A percentile compares a stretch with the other conserved stretches of the same genome.
Evolutionary conservation across 2,113 vertebrate genomes (phyloP).

Genomic region (Toxostoma redivivum): DNA sequence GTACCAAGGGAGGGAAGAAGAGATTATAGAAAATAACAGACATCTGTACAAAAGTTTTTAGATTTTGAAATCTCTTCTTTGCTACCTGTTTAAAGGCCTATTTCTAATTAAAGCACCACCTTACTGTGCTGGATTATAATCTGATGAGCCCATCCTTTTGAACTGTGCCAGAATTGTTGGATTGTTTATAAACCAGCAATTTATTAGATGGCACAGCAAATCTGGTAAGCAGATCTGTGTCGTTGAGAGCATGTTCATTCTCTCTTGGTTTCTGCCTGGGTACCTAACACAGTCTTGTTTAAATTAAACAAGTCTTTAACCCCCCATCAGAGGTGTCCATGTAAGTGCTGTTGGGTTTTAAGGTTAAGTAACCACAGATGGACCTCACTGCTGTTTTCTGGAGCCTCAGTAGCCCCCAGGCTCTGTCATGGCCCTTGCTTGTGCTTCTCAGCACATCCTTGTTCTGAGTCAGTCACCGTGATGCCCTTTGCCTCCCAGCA

Average conservation of each 20-base stretch:
- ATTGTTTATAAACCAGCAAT: background rate
- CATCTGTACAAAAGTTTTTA: background rate
- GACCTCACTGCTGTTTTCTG: background rate
- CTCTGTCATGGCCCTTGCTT: background rate
- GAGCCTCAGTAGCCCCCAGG: background rate
- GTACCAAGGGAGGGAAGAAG: background rate
- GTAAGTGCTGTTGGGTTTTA: background rate
- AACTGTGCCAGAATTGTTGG: background rate
- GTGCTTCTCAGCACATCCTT: background rate
- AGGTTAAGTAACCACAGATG: background rate
- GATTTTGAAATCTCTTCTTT: background rate
- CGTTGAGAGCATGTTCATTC: background rate
- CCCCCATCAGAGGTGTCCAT: background rate
- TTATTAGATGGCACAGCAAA: background rate
- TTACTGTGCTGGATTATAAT: background rate
- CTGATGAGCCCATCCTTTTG: background rate
- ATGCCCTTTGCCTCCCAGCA: constrained; percentile 2
- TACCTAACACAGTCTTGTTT: background rate
- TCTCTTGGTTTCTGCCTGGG: background rate
- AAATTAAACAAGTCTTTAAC: constrained; percentile 21
- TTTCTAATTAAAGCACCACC: background rate
- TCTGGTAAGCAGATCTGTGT: background rate
- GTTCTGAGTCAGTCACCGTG: background rate
- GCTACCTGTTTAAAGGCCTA: background rate
- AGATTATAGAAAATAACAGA: background rate